Evolutionary conservation across 2,888 invertebrate genomes (phyloP), one percentile per base, ranked within the genome.

Genomic region (Isoperla grammatica): DNA sequence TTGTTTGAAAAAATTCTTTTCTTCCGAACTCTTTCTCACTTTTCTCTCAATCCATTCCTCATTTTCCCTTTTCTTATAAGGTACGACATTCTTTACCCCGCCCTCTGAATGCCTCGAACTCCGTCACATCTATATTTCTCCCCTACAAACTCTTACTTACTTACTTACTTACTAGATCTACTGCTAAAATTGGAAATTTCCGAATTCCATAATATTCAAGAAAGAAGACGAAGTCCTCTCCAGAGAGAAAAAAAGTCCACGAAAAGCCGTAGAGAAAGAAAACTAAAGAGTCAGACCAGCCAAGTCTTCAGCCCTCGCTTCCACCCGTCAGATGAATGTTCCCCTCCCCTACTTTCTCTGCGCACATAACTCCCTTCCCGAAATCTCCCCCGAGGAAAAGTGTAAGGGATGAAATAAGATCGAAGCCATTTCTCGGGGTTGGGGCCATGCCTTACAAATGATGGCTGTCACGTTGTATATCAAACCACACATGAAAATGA

Each of bases 151-250:
- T 49, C 43, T 29, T 48, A 37, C 55, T 53, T 46, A 50, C 43
- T 29, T 48, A 37, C 55, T 53, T 46, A 50, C 37, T 35, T 55
- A 55, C 59, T 55, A 53, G 53, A 53, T 53, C 60, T 60, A 42
- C 56, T 50, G 61, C 59, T 61, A 59, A 61, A 61, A 61, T 61
- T 61, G 61, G 61, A 59, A 61, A 61, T 59, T 61, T 59, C 61
- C 61, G 59, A 61, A 61, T 61, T 59, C 61, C 61, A 56, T 59
- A 61, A 61, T 61, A 61, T 59, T 59, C 54, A 61, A 53, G 45
- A 53, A 43, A 59, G 39, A 45, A 55, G 54, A 40, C 19, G 57
- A 56, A 50, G 50, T 43, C 37, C 37, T 53, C 53, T 53, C 53
- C 12, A 19, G 59, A 59, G 55, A 46, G 55, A 40, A 23, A 53